Conservation (phyloP, 2,888 invertebrate genomes). For the Gastrophysa polygoni region DNA sequence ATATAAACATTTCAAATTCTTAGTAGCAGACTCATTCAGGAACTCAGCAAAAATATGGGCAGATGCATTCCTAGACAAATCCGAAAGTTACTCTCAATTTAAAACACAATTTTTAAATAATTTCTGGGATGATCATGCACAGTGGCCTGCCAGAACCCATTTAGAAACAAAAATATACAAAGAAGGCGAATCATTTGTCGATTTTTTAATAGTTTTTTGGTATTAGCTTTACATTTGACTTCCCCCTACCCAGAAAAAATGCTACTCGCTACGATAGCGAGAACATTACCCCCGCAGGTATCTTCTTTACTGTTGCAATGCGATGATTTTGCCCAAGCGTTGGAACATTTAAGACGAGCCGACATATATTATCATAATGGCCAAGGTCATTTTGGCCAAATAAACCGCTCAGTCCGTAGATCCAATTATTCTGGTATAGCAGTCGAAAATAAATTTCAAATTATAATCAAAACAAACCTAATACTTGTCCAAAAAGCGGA, state of each 20-base stretch:
- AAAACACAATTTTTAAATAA: neutral
- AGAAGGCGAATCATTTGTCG: neutral
- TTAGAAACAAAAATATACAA: neutral
- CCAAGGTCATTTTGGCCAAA: neutral
- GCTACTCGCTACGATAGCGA: neutral
- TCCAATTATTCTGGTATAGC: too few relatives aligned
- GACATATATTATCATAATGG: neutral
- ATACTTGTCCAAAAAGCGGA: neutral
- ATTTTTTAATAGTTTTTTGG: neutral
- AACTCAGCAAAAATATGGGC: neutral
- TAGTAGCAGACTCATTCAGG: neutral
- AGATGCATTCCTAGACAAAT: neutral
- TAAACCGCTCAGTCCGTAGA: neutral
- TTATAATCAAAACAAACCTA: neutral
- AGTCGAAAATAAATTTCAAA: neutral
- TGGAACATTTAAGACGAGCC: neutral
- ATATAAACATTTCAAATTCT: constrained; percentile 1
- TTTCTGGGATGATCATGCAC: neutral
- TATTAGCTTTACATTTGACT: neutral
- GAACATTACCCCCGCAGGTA: neutral
- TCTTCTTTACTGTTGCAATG: constrained; percentile 1
- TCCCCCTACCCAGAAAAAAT: constrained; percentile 2
- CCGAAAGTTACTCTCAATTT: neutral
- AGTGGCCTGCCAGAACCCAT: neutral
- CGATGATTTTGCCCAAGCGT: neutral